phyloP scores from a whole-genome alignment of 2,113 vertebrate species.

The Podarcis muralis region DNA sequence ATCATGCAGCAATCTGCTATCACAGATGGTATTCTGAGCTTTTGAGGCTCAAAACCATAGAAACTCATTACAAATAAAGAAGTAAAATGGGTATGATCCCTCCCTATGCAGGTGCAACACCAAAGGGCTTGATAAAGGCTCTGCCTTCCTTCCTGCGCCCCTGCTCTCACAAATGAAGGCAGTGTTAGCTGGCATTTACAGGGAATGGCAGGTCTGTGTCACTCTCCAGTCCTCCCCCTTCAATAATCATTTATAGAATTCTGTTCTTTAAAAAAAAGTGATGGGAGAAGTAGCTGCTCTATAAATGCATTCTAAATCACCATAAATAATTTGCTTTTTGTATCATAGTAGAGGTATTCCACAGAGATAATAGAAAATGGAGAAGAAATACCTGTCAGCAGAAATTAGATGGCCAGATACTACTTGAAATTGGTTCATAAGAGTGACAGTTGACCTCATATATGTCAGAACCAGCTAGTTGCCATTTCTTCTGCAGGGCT shows the following conservation, averaged over 20 bases:
- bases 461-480: not conserved
- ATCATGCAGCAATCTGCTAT: conserved; percentile 74
- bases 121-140: not conserved
- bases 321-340: not conserved
- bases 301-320: not conserved
- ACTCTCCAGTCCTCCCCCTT: not conserved
- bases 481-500: not conserved
- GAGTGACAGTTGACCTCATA: not conserved
- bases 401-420: not conserved
- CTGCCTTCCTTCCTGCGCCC: not conserved
- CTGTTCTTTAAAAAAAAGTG: not conserved
- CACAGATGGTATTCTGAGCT: conserved; percentile 75
- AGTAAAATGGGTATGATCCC: conserved; percentile 50
- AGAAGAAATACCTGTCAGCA: not conserved
- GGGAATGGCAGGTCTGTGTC: not conserved
- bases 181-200: not conserved
- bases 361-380: not conserved
- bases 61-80: conserved; percentile 67
- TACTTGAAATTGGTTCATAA: not conserved
- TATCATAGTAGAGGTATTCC: too few relatives aligned
- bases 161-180: not conserved
- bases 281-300: not conserved
- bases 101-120: conserved; percentile 14
- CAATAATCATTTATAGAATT: not conserved
- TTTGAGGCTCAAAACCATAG: conserved; percentile 66